Conservation (phyloP, 2,113 vertebrate species). For the Rhea pennata region DNA sequence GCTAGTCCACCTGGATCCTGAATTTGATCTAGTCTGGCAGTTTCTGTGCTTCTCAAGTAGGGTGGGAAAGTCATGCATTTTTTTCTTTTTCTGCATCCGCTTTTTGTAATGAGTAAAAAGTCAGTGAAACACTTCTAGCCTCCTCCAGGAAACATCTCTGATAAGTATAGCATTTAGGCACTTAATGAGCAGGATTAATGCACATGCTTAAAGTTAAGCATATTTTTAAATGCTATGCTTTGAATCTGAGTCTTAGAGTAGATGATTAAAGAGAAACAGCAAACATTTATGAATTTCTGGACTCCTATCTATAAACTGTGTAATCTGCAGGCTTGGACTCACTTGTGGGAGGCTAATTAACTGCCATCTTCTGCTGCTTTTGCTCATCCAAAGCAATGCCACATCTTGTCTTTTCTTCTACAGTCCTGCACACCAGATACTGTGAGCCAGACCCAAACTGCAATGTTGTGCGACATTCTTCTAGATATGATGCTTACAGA, state of each 20-base stretch:
- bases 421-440: not conserved
- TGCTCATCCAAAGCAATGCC: not conserved
- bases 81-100: slow-evolving; percentile 32
- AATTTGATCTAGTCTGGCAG: not conserved
- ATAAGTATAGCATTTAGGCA: slow-evolving; percentile 28
- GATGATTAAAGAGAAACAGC: slow-evolving; percentile 4
- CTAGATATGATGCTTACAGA: not conserved
- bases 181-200: slow-evolving; percentile 37
- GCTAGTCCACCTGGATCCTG: not conserved
- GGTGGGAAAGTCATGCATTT: not conserved
- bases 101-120: slow-evolving; percentile 42
- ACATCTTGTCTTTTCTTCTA: not conserved
- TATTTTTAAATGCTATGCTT: not conserved
- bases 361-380: not conserved
- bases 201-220: not conserved
- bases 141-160: slow-evolving; percentile 41
- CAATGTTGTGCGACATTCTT: not conserved
- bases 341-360: not conserved
- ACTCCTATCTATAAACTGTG: not conserved
- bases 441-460: not conserved
- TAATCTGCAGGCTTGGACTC: slow-evolving; percentile 12
- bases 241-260: not conserved
- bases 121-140: slow-evolving; percentile 29
- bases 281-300: slow-evolving; percentile 1
- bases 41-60: not conserved